Conservation (phyloP, 2,797 vertebrate species). For the Threskiornis aethiopicus region DNA sequence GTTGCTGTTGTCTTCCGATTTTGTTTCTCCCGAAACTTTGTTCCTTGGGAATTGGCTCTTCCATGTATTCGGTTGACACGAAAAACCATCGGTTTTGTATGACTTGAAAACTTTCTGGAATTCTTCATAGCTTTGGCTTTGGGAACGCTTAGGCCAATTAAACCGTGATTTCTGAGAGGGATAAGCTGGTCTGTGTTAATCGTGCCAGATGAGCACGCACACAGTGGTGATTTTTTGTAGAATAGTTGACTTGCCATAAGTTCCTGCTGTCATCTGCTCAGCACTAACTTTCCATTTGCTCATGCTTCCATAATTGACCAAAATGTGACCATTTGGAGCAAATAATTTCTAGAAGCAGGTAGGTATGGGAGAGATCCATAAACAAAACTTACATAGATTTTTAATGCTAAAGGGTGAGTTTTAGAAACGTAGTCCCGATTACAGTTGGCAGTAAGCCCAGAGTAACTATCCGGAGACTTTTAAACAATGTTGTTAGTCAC, state of each 20-base stretch:
- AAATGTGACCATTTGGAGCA: not conserved
- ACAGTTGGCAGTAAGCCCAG: not conserved
- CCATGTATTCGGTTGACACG: not conserved
- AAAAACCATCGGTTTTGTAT: not conserved
- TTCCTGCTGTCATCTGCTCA: not conserved
- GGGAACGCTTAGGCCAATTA: not conserved
- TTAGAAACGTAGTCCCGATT: constrained; percentile 2
- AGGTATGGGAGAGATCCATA: not conserved
- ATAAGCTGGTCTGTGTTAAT: not conserved
- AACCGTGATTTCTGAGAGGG: not conserved
- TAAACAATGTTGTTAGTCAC: not conserved
- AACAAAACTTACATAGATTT: not conserved
- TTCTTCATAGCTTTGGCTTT: not conserved
- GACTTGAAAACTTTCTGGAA: not conserved
- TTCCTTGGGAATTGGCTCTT: not conserved
- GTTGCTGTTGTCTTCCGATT: not conserved
- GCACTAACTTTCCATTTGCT: not conserved
- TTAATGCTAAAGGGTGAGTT: not conserved
- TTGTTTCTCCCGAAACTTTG: not conserved
- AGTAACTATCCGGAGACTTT: not conserved
- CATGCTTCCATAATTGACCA: not conserved
- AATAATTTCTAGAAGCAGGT: not conserved
- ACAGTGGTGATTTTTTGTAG: not conserved
- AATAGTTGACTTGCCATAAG: not conserved
- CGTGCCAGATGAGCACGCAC: fast-evolving